Base-by-base conservation (phyloP, 2,797 vertebrate species). In the Karalla daura region DNA sequence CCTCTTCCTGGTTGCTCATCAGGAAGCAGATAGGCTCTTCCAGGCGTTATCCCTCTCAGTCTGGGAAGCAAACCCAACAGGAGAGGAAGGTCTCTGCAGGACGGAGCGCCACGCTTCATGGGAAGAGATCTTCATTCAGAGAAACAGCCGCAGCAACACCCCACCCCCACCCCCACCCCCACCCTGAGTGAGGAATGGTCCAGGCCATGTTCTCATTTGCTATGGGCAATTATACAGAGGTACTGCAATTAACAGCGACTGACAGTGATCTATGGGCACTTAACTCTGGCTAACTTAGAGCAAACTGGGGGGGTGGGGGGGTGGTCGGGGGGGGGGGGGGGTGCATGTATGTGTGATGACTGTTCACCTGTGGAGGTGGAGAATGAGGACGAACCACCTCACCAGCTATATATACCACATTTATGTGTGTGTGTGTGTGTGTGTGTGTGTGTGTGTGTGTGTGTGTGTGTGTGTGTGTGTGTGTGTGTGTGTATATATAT, bases 141-240 rank as follows among this genome's bases (percentile, higher is more conserved):
- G 74, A 72, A 76, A 70, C 4, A 30, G 49, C 1, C 8, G 11
- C 53, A 49, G 30, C 43, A 63, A 41, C 52, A 56, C 30, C 50
- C 30, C 50, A 45, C 33, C 58, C 23, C 50, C 3, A 40, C 40
- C 59, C n/a, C 30, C 50, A 45, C 33, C 58, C 23, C 50, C 3
- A 40, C 40, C 59, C n/a, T n/a, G n/a, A n/a, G 51, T 58, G 64
- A 58, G 13, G 49, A 66, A 61, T 17, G 62, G 60, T 36, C 39
- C 41, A 28, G 35, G 36, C 14, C 50, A 28, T 61, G 59, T 61
- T 77, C 52, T 73, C 62, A 81, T 77, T 83, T 74, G 61, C 74
- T 65, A 54, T 3, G 14, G 58, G 11, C 62, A 52, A 73, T 72
- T 74, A 80, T 63, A 67, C 58, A 53, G 33, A 61, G 70, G 59